Conservation (phyloP, 2,113 vertebrate species). For the Calidris pugnax region DNA sequence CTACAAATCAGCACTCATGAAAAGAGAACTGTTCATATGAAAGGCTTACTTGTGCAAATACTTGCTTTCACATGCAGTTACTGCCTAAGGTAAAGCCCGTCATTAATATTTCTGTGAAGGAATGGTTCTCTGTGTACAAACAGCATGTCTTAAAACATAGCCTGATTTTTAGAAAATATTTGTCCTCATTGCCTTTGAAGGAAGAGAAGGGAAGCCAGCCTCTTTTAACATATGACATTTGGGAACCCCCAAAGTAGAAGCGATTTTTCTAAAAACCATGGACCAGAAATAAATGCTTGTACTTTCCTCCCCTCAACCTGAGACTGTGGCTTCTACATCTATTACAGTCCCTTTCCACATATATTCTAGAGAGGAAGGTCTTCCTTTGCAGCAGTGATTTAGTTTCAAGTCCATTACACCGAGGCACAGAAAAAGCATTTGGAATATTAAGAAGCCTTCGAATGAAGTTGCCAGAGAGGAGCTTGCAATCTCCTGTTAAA, state of each 20-base stretch:
- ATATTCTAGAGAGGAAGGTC: neutral
- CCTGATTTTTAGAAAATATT: neutral
- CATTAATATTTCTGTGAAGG: neutral
- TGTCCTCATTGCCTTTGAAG: neutral
- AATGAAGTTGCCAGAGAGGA: slow-evolving; percentile 4
- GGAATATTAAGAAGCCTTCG: slow-evolving; percentile 15
- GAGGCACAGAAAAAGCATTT: slow-evolving; percentile 15
- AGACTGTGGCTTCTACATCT: neutral
- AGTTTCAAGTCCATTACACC: slow-evolving; percentile 17
- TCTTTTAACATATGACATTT: neutral
- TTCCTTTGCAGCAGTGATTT: slow-evolving; percentile 3
- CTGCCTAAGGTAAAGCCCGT: neutral
- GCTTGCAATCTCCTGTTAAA: slow-evolving; percentile 40
- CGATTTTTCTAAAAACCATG: neutral
- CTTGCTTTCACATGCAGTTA: neutral
- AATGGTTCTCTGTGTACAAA: neutral
- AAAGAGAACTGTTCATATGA: neutral
- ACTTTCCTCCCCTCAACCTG: neutral
- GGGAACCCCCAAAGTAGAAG: neutral
- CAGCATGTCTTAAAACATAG: neutral
- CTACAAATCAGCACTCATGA: neutral
- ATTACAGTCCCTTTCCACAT: neutral
- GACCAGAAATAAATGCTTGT: neutral
- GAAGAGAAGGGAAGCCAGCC: neutral
- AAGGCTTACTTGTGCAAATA: neutral